Evolutionary conservation across 2,113 vertebrate species (phyloP), one percentile per base, ranked within the genome.

Genomic region (Octodon degus): DNA sequence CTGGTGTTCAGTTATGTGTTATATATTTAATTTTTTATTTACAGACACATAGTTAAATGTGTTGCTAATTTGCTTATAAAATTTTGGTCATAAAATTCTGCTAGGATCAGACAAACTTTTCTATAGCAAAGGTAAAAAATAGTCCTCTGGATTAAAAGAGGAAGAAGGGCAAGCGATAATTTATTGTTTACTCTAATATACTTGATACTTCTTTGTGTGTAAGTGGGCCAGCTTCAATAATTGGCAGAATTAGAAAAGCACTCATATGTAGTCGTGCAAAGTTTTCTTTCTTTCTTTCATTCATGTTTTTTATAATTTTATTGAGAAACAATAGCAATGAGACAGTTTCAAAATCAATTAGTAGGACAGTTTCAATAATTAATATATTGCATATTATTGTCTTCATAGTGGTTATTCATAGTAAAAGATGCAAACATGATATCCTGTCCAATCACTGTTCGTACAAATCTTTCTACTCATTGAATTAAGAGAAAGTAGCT

Each of bases 231-330:
- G 68, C 50, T 94, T 84, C 5, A 60, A 20, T 76, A 63, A 77
- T 81, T 37, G n/a, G 0, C 34, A 81, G 85, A 63, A 25, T 40
- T 95, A 90, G 50, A 95, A 92, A 90, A 95, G 50, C 24, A 90
- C 24, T 22, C 25, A 88, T 34, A 27, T 79, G 70, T 63, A 65
- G 34, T 50, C 85, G 7, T 90, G 81, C 68, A 43, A 43, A 43
- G 5, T 43, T 43, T 43, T 43, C 5, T 43, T 43, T 43, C 43
- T 43, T 43, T 43, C 43, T 43, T 43, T 43, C 2, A 3, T 43
- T 43, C 6, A 43, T 43, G 43, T 43, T 43, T 43, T 43, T 43
- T 43, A 43, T 43, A 43, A 43, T 43, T 43, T 43, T 43, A 43
- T 43, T 43, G 43, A 43, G 43, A 43, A 43, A 43, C 43, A 43